Evolutionary conservation across 2,888 invertebrate genomes (phyloP).

Genomic region (Melolontha melolontha): DNA sequence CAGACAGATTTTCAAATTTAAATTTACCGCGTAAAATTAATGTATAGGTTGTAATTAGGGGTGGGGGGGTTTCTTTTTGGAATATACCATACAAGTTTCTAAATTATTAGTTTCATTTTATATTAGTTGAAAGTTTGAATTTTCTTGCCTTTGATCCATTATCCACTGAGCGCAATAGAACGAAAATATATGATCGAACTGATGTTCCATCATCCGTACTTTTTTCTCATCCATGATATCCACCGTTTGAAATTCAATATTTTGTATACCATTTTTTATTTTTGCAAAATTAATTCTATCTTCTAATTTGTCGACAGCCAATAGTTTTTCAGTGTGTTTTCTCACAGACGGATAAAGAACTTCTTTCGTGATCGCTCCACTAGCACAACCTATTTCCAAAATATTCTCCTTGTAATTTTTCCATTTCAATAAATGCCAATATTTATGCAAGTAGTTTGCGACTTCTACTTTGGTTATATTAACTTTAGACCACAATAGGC

Average conservation of each 20-base stretch:
- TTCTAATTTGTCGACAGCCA: slow-evolving; percentile 9
- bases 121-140: neutral
- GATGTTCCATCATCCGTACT: neutral
- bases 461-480: neutral
- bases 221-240: slow-evolving; percentile 7
- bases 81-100: too few relatives aligned
- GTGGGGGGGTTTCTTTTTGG: too few relatives aligned
- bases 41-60: too few relatives aligned
- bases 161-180: slow-evolving; percentile 3
- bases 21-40: too few relatives aligned
- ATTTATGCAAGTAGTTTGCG: neutral
- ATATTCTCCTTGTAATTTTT: slow-evolving; percentile 2
- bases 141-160: slow-evolving; percentile 8
- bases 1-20: too few relatives aligned
- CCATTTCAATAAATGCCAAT: slow-evolving; percentile 1
- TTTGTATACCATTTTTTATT: neutral
- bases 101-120: too few relatives aligned
- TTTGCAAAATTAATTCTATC: neutral
- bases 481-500: neutral
- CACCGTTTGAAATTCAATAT: slow-evolving; percentile 5
- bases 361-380: slow-evolving; percentile 4
- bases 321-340: neutral
- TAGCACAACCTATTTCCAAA: slow-evolving; percentile 21
- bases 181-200: slow-evolving; percentile 18
- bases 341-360: slow-evolving; percentile 7